Conservation (phyloP, 2,888 invertebrate species). For the Pollenia labialis region DNA sequence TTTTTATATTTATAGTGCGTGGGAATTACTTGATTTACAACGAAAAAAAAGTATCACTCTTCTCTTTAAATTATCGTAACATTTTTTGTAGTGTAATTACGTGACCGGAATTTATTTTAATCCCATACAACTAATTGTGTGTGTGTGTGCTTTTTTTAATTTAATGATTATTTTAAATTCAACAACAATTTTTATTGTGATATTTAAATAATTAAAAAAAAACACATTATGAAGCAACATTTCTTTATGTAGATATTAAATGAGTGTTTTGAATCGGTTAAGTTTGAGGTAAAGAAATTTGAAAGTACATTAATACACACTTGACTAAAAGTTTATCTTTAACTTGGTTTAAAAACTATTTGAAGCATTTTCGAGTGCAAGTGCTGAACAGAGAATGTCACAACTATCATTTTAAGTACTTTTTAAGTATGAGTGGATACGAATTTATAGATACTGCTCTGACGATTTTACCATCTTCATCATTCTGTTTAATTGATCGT, state of each 20-base stretch:
- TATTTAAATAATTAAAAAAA: slow-evolving; percentile 11
- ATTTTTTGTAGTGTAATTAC: slow-evolving; percentile 53
- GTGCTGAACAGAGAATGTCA: no score
- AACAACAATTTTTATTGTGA: slow-evolving; percentile 2
- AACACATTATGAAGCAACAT: background rate
- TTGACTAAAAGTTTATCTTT: no score
- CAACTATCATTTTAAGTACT: no score
- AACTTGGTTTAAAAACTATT: no score
- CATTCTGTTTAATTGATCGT: no score
- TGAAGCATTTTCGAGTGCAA: no score
- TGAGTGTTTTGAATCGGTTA: no score
- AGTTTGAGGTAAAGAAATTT: no score
- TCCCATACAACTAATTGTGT: background rate
- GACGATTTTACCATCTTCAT: no score
- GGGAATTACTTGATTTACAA: slow-evolving; percentile 65
- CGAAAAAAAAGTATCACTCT: slow-evolving; percentile 43
- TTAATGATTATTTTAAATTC: slow-evolving; percentile 36
- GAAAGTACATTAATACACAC: no score
- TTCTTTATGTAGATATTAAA: background rate
- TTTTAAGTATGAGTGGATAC: no score
- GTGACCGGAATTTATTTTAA: slow-evolving; percentile 64
- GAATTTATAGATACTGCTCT: no score
- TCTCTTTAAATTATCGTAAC: slow-evolving; percentile 56
- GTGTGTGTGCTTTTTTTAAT: slow-evolving; percentile 20
- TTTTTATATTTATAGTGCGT: slow-evolving; percentile 54